phyloP scores from a whole-genome alignment of 2,797 vertebrate genomes.

The Percopsis omiscomaycus region DNA sequence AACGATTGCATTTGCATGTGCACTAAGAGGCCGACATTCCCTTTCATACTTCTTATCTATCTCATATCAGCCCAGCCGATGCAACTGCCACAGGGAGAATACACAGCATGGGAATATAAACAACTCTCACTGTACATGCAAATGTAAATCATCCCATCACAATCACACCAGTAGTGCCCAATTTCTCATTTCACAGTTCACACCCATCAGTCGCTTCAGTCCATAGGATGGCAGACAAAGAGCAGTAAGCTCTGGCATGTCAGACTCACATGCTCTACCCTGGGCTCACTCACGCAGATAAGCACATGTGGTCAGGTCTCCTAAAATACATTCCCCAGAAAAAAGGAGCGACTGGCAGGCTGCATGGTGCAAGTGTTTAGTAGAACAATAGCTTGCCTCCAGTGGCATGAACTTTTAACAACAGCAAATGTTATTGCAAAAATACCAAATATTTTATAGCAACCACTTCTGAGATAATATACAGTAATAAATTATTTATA shows the following conservation, averaged over 20 bases:
- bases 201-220: constrained; percentile 30
- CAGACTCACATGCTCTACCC: constrained; percentile 69
- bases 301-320: constrained; percentile 68
- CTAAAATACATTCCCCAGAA: constrained; percentile 79
- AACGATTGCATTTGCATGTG: background rate
- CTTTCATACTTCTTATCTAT: constrained; percentile 6
- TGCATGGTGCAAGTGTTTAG: constrained; percentile 59
- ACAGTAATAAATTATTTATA: too few relatives aligned
- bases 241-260: constrained; percentile 63
- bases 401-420: constrained; percentile 56
- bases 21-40: constrained; percentile 16
- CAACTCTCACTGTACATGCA: background rate
- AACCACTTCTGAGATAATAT: background rate
- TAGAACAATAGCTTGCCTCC: constrained; percentile 65
- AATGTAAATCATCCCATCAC: constrained; percentile 6
- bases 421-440: constrained; percentile 52
- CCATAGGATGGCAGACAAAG: constrained; percentile 54
- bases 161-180: constrained; percentile 12
- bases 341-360: constrained; percentile 59
- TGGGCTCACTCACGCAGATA: constrained; percentile 69
- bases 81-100: constrained; percentile 34
- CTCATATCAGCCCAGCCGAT: constrained; percentile 6
- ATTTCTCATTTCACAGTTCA: constrained; percentile 15
- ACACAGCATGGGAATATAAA: background rate
- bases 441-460: constrained; percentile 9